phyloP scores from a whole-genome alignment of 1,140 invertebrate species.

The Diachasmimorpha longicaudata region DNA sequence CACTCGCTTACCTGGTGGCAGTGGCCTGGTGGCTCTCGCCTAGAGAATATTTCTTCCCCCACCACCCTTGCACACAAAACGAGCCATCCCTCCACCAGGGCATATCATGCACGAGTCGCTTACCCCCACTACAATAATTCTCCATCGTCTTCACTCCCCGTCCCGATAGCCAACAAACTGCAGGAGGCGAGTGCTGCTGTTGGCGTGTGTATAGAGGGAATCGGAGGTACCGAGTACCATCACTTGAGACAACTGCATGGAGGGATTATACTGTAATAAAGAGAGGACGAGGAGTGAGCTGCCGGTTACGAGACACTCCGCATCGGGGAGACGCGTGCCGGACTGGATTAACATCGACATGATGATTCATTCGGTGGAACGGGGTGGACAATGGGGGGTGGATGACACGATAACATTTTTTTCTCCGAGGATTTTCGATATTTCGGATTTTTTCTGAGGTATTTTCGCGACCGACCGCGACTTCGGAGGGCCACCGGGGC shows the following conservation, averaged over 20 bases:
- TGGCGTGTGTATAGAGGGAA: not conserved
- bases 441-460: no score
- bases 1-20: slow-evolving; percentile 55
- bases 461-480: no score
- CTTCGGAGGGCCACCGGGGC: no score
- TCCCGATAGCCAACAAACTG: no score
- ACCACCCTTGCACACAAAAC: slow-evolving; percentile 11
- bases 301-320: not conserved
- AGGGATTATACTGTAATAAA: slow-evolving; percentile 6
- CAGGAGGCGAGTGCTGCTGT: not conserved
- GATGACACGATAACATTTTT: not conserved
- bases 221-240: not conserved
- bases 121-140: not conserved
- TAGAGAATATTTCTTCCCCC: slow-evolving; percentile 50
- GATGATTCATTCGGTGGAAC: not conserved
- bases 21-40: slow-evolving; percentile 45
- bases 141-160: not conserved
- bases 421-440: not conserved
- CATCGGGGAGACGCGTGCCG: slow-evolving; percentile 11
- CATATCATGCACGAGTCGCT: slow-evolving; percentile 36
- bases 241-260: slow-evolving; percentile 6
- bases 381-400: not conserved
- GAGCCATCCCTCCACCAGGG: slow-evolving; percentile 29
- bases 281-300: not conserved
- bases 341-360: not conserved